Conservation (phyloP, 2,797 vertebrate genomes). For the Aulostomus chinensis region DNA sequence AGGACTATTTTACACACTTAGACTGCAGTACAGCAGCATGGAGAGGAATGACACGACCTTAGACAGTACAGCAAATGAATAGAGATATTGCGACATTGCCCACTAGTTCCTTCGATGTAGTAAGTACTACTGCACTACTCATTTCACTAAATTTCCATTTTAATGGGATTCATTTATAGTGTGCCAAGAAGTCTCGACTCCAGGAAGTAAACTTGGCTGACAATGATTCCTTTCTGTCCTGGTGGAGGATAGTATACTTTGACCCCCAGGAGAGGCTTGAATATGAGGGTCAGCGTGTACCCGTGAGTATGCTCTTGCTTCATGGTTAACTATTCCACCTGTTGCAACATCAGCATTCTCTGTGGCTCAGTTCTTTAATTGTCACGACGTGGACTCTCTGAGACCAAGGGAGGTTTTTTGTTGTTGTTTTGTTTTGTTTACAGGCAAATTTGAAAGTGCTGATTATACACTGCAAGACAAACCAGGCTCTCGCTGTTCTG, state of each 20-base stretch:
- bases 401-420: too few relatives aligned
- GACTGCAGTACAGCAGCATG: too few relatives aligned
- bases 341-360: background rate
- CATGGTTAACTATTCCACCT: slow-evolving; percentile 7
- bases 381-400: too few relatives aligned
- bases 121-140: too few relatives aligned
- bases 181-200: slow-evolving; percentile 82
- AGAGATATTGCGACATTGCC: too few relatives aligned
- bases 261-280: slow-evolving; percentile 90
- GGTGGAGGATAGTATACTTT: slow-evolving; percentile 84
- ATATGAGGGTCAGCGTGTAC: slow-evolving; percentile 85
- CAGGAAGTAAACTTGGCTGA: slow-evolving; percentile 86
- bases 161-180: slow-evolving; percentile 52
- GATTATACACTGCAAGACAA: slow-evolving; percentile 87
- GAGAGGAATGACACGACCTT: too few relatives aligned
- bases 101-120: too few relatives aligned
- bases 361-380: too few relatives aligned
- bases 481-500: slow-evolving; percentile 85
- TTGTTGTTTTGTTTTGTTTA: too few relatives aligned
- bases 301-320: slow-evolving; percentile 74
- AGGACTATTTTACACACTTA: too few relatives aligned
- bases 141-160: too few relatives aligned
- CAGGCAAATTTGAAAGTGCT: slow-evolving; percentile 87
- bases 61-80: too few relatives aligned
- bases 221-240: slow-evolving; percentile 75